Conservation (phyloP, 2,888 invertebrate species). For the Mythimna impura region DNA sequence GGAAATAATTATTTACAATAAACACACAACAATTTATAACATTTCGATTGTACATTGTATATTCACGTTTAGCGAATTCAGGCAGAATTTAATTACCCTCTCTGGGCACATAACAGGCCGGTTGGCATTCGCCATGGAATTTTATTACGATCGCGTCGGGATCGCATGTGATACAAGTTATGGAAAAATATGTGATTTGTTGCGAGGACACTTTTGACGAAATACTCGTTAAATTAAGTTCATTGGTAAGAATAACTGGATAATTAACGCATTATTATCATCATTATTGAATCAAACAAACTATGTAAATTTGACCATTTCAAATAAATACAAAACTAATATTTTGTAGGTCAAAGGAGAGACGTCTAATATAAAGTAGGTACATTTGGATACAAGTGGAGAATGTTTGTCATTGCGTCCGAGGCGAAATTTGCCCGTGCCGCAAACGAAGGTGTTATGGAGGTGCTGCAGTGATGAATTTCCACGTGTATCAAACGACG, state of each 20-base stretch:
- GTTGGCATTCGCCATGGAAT: constrained; percentile 68
- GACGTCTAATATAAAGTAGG: too few species aligned
- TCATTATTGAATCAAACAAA: neutral
- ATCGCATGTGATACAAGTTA: constrained; percentile 41
- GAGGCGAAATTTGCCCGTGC: too few species aligned
- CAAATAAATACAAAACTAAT: neutral
- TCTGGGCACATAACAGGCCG: constrained; percentile 59
- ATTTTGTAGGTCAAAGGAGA: too few species aligned
- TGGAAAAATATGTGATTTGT: constrained; percentile 51
- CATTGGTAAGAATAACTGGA: neutral
- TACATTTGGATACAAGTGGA: too few species aligned
- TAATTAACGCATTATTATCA: too few species aligned
- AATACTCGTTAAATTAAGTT: constrained; percentile 4
- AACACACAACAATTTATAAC: constrained; percentile 60
- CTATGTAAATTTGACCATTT: neutral
- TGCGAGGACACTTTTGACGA: neutral
- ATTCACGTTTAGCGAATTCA: constrained; percentile 63
- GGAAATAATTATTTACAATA: constrained; percentile 45
- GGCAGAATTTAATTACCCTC: constrained; percentile 74
- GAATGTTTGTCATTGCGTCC: too few species aligned
- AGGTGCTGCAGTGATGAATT: too few species aligned
- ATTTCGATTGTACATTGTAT: constrained; percentile 58
- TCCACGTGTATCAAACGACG: too few species aligned
- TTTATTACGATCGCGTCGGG: constrained; percentile 65
- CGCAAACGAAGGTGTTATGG: too few species aligned